Percentiles rank a stretch among this genome's conserved stretches.
These are phyloP conservation scores for Cerceris rybyensis DNA, from an alignment of 2,888 invertebrate species.

Conservation along the genomic window DNA sequence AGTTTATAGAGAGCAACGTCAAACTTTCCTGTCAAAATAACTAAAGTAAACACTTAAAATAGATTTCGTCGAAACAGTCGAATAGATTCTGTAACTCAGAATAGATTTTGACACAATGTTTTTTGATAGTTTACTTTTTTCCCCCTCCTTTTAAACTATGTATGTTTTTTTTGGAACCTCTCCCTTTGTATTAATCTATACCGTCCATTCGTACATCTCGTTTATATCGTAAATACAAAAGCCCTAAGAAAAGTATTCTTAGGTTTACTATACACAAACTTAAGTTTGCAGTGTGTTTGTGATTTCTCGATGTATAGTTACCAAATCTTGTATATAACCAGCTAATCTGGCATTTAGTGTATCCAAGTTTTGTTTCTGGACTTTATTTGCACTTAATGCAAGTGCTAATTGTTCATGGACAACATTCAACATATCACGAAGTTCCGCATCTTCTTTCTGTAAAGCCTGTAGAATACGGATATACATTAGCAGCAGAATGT, in stretches of 20 bases:
- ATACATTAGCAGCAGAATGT: background rate
- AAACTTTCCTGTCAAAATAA: constrained; percentile 21
- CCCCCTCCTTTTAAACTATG: constrained; percentile 37
- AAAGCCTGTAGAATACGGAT: constrained; percentile 80
- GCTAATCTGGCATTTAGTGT: constrained; percentile 93
- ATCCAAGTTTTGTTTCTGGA: constrained; percentile 90
- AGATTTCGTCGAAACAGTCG: constrained; percentile 40
- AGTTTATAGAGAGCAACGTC: constrained; percentile 46
- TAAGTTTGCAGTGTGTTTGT: constrained; percentile 91
- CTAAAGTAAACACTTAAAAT: constrained; percentile 49
- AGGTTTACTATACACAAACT: constrained; percentile 71
- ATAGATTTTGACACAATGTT: constrained; percentile 44
- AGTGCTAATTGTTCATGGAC: constrained; percentile 92
- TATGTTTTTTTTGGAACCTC: constrained; percentile 65
- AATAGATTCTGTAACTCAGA: constrained; percentile 45
- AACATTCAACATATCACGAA: constrained; percentile 87
- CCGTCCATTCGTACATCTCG: constrained; percentile 66
- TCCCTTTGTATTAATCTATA: constrained; percentile 66
- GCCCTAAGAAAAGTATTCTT: constrained; percentile 70
- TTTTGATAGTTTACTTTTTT: constrained; percentile 42
- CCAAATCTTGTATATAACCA: constrained; percentile 90
- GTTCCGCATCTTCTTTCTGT: constrained; percentile 86
- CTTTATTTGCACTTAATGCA: constrained; percentile 90
- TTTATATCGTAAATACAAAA: constrained; percentile 72
- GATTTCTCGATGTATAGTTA: constrained; percentile 92